Evolutionary conservation across 2,113 vertebrate species (phyloP).

Genomic region (Tiliqua scincoides): DNA sequence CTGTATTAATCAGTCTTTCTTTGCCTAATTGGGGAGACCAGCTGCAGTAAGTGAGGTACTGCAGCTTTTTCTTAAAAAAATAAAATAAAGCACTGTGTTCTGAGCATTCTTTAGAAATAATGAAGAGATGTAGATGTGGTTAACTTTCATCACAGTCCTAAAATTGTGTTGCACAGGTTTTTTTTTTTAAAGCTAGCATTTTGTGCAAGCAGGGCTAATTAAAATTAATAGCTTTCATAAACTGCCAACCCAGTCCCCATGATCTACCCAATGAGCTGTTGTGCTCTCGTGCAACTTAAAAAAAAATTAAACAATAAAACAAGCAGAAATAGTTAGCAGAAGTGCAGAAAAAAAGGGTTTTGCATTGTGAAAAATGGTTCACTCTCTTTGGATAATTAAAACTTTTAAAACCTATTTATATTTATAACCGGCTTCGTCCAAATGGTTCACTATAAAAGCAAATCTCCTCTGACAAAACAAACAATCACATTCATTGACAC

Average conservation of each 20-base stretch:
- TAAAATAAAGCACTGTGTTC: background rate
- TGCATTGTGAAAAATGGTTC: background rate
- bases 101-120: background rate
- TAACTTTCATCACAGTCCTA: background rate
- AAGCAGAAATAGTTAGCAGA: background rate
- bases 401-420: background rate
- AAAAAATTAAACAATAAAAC: background rate
- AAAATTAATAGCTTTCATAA: conserved; percentile 29
- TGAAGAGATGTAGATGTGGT: background rate
- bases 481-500: background rate
- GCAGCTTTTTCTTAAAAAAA: background rate
- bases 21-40: too few species aligned
- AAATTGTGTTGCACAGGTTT: conserved; percentile 27
- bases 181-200: background rate
- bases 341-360: background rate
- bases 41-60: background rate
- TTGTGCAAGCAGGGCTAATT: background rate
- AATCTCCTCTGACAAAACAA: background rate
- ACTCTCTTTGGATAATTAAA: background rate
- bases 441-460: background rate
- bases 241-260: background rate
- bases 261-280: background rate
- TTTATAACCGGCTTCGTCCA: background rate
- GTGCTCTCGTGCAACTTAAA: background rate
- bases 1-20: too few species aligned